Conservation (phyloP, 1,140 invertebrate genomes). For the Brachionus asplanchnoidis region DNA sequence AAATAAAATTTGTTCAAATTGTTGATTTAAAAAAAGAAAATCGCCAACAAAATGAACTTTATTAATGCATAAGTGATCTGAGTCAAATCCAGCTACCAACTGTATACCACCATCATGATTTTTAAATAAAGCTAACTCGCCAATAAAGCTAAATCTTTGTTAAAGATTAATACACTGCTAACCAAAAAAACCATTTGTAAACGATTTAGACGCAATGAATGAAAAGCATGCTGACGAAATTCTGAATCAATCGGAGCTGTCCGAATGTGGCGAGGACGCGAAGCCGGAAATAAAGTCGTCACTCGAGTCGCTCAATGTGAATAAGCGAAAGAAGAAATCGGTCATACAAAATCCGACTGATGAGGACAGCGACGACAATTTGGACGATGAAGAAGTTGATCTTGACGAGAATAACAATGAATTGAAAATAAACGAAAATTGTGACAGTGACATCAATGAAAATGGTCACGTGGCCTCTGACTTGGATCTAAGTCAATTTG, state of each 20-base stretch:
- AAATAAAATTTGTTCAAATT: no score
- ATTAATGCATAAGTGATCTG: slow-evolving; percentile 27
- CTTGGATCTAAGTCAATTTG: neutral
- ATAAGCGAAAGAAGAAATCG: slow-evolving; percentile 25
- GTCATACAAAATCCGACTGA: neutral
- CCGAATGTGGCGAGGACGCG: neutral
- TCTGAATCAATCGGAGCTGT: neutral
- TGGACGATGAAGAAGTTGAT: neutral
- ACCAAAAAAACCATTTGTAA: neutral
- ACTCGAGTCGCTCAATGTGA: neutral
- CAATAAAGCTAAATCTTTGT: neutral
- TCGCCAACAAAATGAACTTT: neutral
- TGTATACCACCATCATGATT: slow-evolving; percentile 6
- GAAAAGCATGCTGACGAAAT: neutral
- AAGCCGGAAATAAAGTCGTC: neutral
- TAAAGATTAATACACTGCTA: neutral
- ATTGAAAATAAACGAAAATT: neutral
- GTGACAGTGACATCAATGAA: neutral
- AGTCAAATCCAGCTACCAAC: slow-evolving; percentile 7
- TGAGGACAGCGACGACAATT: slow-evolving; percentile 6
- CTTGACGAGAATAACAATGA: slow-evolving; percentile 28
- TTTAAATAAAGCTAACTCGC: no score
- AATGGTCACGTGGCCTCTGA: neutral
- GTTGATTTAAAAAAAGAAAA: no score
- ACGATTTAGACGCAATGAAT: neutral